Evolutionary conservation across 2,797 vertebrate species (phyloP), one percentile per base, ranked within the genome.

Genomic region (Crocidura indochinensis): DNA sequence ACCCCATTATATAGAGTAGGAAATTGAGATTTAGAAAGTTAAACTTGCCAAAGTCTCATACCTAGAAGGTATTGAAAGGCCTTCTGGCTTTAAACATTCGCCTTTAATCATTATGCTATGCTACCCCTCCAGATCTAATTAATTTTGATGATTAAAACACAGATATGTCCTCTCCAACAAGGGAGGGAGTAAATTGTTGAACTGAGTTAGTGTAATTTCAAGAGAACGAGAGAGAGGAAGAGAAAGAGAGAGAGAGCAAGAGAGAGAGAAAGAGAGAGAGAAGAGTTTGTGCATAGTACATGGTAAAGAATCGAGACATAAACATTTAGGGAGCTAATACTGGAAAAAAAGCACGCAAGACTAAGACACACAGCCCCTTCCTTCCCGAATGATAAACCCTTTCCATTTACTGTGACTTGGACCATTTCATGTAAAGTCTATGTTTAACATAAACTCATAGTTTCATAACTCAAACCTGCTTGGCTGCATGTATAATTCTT

Each of bases 381-480:
- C 53, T 84, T 87, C 65, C 74, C 17, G 14, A 85, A 76, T 80
- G 81, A 80, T 56, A 85, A 81, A 91, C 72, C 67, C 53, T 90
- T 94, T 88, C 91, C 77, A 38, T 84, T 88, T 75, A 88, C 44
- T 72, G 78, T 8, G 38, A 56, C 62, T 88, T 4, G 1, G 88
- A 65, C 94, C 83, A 84, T 86, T 90, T 90, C 88, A 75, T 88
- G 31, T 88, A 94, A 93, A 93, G 87, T 91, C 76, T 91, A 0
- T 84, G 71, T 84, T 85, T 38, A 91, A 60, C 53, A 72, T 62
- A 73, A 90, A 88, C 88, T 95, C 91, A 65, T 73, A 46, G 91
- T 91, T 94, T 84, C 74, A 51, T 62, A 81, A 90, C 82, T 95
- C 91, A 88, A 68, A 91, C 77, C 89, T 88, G 92, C 88, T 91